These are phyloP conservation scores for Eremobia ochroleuca DNA, from an alignment of 2,888 invertebrate species.

Conservation along the genomic window DNA sequence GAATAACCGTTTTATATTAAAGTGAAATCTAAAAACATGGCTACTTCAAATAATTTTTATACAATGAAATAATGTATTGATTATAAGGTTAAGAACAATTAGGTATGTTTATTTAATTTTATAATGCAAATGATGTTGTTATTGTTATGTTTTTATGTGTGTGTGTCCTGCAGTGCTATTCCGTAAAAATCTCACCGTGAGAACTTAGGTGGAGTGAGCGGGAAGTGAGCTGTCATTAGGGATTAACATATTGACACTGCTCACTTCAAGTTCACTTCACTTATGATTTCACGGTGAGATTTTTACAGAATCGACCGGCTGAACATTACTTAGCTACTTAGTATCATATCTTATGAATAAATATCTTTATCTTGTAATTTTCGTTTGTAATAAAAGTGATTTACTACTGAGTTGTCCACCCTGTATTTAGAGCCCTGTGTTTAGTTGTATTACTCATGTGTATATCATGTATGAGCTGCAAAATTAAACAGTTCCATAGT, in stretches of 20 bases:
- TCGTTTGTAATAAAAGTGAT: neutral
- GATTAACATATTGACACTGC: no score
- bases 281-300: no score
- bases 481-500: slow-evolving; percentile 47
- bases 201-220: no score
- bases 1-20: no score
- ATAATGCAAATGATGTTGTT: neutral
- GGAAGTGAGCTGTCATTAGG: no score
- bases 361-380: neutral
- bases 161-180: no score
- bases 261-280: no score
- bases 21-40: neutral
- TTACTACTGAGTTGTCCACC: neutral
- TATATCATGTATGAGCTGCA: slow-evolving; percentile 14
- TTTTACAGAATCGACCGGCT: no score
- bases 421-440: neutral
- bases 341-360: neutral
- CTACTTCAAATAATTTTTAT: neutral
- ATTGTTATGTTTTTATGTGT: neutral
- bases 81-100: no score
- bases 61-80: neutral
- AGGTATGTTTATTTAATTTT: neutral
- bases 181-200: no score
- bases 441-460: slow-evolving; percentile 9
- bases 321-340: neutral